Percentiles rank a stretch among this genome's conserved stretches.
phyloP scores from a whole-genome alignment of 2,113 vertebrate genomes.

The Ginglymostoma cirratum region DNA sequence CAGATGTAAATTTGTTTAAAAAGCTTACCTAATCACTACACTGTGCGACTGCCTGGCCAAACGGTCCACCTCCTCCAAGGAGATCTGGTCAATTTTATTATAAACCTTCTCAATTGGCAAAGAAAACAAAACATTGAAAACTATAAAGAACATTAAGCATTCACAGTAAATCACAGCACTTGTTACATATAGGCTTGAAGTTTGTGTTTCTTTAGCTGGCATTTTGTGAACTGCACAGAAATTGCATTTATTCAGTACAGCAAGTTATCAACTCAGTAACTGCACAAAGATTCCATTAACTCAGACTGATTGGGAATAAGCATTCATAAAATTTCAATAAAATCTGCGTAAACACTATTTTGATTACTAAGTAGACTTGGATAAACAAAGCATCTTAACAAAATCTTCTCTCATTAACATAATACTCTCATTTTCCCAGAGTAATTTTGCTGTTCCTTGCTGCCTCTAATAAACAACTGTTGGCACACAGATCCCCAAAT shows the following conservation, averaged over 20 bases:
- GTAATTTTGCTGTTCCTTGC: not conserved
- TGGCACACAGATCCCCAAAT: not conserved
- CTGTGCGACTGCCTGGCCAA: slow-evolving; percentile 79
- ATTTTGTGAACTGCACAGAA: not conserved
- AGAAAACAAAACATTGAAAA: not conserved
- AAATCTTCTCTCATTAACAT: not conserved
- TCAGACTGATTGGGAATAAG: not conserved
- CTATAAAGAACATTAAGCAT: not conserved
- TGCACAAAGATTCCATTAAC: too few relatives aligned
- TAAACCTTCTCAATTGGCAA: slow-evolving; percentile 69
- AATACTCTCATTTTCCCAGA: not conserved
- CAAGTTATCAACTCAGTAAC: not conserved
- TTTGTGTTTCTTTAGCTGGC: not conserved
- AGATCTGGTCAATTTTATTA: slow-evolving; percentile 98
- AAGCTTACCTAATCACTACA: slow-evolving; percentile 83
- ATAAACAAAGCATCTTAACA: not conserved
- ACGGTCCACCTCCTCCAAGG: slow-evolving; percentile 92
- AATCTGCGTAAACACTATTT: not conserved
- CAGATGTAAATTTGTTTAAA: not conserved
- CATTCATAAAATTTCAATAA: not conserved
- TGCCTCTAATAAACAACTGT: not conserved
- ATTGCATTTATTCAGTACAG: not conserved
- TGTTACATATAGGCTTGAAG: not conserved
- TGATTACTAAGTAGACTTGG: not conserved
- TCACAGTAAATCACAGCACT: not conserved